Percentiles rank a stretch among this genome's conserved stretches.
Conservation (phyloP, 2,113 vertebrate species). For the Grantiella picta region DNA sequence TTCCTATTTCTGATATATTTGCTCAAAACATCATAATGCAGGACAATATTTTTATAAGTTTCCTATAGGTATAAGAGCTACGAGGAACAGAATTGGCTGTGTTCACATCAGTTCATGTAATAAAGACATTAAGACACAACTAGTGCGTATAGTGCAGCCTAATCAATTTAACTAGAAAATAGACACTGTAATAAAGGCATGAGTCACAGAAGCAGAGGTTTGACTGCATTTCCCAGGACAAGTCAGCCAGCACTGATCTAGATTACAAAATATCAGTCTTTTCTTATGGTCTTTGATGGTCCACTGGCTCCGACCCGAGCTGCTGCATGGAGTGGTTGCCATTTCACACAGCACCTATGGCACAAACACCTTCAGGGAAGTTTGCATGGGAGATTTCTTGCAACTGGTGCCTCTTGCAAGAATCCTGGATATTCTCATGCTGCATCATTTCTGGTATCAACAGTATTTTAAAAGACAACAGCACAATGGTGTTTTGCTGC, state of each 20-base stretch:
- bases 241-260: neutral
- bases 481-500: neutral
- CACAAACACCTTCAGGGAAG: neutral
- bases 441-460: neutral
- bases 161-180: neutral
- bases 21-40: neutral
- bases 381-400: neutral
- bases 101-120: neutral
- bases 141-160: neutral
- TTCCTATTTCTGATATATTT: neutral
- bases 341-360: accelerated
- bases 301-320: neutral
- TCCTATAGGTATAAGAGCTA: neutral
- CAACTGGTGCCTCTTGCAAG: neutral
- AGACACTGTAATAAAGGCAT: neutral
- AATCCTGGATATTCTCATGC: neutral
- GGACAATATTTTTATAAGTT: neutral
- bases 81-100: neutral
- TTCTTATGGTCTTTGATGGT: accelerated
- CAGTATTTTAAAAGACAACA: neutral
- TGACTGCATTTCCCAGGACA: neutral
- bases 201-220: neutral
- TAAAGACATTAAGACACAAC: neutral
- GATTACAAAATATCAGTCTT: neutral
- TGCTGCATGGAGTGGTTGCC: accelerated